Conservation (phyloP, 1,140 invertebrate species). For the Apolygus lucorum region DNA sequence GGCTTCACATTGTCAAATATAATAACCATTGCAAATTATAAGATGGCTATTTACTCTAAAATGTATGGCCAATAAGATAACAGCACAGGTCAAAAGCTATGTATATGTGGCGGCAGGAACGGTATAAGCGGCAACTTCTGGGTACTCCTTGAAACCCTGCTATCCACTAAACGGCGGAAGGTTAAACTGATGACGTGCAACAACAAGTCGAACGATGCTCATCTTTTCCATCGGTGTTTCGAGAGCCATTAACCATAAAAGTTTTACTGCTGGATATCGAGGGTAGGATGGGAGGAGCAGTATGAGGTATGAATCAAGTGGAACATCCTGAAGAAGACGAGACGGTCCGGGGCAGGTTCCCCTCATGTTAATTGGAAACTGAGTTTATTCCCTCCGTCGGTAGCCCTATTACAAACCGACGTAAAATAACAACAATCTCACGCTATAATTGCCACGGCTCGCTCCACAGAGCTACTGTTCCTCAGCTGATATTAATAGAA, state of each 20-base stretch:
- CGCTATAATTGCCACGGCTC: neutral
- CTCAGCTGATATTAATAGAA: neutral
- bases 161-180: neutral
- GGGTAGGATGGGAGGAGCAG: neutral
- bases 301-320: neutral
- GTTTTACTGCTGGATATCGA: neutral
- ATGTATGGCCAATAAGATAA: no score
- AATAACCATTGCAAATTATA: no score
- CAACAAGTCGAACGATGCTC: neutral
- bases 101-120: no score
- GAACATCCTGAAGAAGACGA: neutral
- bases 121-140: no score
- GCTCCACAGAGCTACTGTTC: neutral
- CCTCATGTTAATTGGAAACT: neutral
- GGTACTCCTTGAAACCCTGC: no score
- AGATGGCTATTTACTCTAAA: no score
- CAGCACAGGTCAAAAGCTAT: no score
- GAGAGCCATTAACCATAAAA: neutral
- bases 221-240: neutral
- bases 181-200: neutral
- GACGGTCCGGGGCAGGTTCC: neutral
- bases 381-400: neutral
- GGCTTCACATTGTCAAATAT: no score
- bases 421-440: neutral
- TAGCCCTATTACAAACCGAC: neutral